Base-by-base conservation (phyloP, 1,140 invertebrate species). In the Octopus sinensis region DNA sequence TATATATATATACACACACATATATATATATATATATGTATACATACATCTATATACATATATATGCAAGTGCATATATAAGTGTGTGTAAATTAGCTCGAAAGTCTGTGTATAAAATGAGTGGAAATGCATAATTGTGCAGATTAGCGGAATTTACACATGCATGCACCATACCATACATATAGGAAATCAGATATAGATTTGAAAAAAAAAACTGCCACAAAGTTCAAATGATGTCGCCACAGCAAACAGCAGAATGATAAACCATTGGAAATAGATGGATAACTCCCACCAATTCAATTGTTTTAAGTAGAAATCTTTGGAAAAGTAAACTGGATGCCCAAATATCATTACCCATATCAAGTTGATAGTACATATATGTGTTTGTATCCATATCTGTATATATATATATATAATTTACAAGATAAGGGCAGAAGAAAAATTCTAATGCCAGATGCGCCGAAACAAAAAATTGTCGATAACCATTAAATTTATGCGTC, bases 401-500 rank as follows among this genome's bases (percentile, higher is more conserved):
- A 62, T 62, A 62, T 62, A 62, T 62, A 62, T 62, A 62, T 62
- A 62, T 62, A 62, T 62, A 62, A 9, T 62, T 62, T 62, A 62
- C 17, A 62, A 62, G 56, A 9, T 62, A 9, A 62, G 17, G 17
- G 6, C 7, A 6, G 6, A 62, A 62, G 17, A 9, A 62, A 62
- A 62, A 62, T 62, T 6, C 17, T 62, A 62, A 62, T 6, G 17
- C 7, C 17, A 6, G 56, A 62, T 17, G 7, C 7, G 6, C 6
- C 56, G 56, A 62, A 9, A 17, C 56, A 62, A 9, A 17, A 6
- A 62, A 62, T 9, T 62, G 56, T 9, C 6, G 56, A 62, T 62
- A 17, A 17, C 17, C 17, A 17, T 62, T 62, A 9, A 9, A 62
- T 17, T 9, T 6, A 62, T 62, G 17, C 56, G 17, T 62, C 17